phyloP scores from a whole-genome alignment of 2,113 vertebrate genomes.

The Sinosuthora webbiana region DNA sequence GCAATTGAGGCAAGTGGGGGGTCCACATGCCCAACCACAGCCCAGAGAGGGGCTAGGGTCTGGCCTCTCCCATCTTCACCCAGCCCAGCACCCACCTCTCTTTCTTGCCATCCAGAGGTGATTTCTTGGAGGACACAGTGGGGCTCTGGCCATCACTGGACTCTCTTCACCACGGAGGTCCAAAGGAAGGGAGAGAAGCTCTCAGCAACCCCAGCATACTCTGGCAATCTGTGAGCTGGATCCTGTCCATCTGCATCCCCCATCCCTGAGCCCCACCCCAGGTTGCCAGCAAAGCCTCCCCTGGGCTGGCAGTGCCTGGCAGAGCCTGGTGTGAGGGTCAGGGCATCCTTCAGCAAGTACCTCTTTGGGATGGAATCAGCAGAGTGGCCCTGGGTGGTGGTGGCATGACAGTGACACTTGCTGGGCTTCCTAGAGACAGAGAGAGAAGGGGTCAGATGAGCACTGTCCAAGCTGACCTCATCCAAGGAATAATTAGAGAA shows the following conservation, averaged over 20 bases:
- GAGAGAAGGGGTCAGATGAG: background rate
- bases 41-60: background rate
- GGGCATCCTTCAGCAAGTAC: constrained; percentile 36
- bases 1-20: fast-evolving
- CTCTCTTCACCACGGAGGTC: background rate
- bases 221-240: background rate
- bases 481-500: background rate
- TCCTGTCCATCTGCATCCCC: background rate
- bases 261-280: background rate
- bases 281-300: background rate
- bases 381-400: constrained; percentile 38
- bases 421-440: background rate
- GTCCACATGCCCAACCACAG: background rate
- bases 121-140: background rate
- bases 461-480: background rate
- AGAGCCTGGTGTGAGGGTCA: fast-evolving
- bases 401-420: background rate
- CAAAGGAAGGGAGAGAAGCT: background rate
- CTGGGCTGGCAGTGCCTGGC: background rate
- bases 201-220: background rate
- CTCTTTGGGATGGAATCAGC: constrained; percentile 60
- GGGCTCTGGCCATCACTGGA: background rate
- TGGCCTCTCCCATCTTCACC: background rate
- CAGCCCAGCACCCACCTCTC: constrained; percentile 25
- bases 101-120: constrained; percentile 7